Conservation (phyloP, 1,140 invertebrate species). For the Micrasema minimum region DNA sequence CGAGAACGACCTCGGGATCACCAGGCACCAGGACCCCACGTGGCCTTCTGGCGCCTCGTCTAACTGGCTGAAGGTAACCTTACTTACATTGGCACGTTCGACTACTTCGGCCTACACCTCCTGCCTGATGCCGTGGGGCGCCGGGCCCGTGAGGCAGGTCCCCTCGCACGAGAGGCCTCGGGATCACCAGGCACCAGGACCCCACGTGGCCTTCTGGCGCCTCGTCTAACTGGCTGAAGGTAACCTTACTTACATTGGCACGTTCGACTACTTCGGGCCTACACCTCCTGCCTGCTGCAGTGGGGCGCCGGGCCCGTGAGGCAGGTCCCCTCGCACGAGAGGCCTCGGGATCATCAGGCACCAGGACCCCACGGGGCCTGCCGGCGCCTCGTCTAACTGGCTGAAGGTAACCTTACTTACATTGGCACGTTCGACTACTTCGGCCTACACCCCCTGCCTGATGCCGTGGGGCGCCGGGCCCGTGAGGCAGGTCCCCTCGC, state of each 20-base stretch:
- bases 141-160: conserved; percentile 59
- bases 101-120: conserved; percentile 73
- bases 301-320: conserved; percentile 61
- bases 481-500: conserved; percentile 61
- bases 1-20: conserved; percentile 64
- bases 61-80: conserved; percentile 64
- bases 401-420: conserved; percentile 65
- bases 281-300: conserved; percentile 66
- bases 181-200: conserved; percentile 62
- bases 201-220: conserved; percentile 64
- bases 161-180: conserved; percentile 65
- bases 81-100: too few species aligned
- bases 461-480: conserved; percentile 60
- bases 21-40: conserved; percentile 61
- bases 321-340: conserved; percentile 62
- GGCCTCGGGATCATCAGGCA: conserved; percentile 63
- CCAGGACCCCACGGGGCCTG: conserved; percentile 64
- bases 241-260: too few species aligned
- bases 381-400: conserved; percentile 64
- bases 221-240: conserved; percentile 65
- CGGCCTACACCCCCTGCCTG: conserved; percentile 68
- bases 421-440: too few species aligned
- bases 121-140: conserved; percentile 61
- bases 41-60: conserved; percentile 66
- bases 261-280: conserved; percentile 71